Evolutionary conservation across 1,140 invertebrate genomes (phyloP).

Genomic region (Diabrotica virgifera): DNA sequence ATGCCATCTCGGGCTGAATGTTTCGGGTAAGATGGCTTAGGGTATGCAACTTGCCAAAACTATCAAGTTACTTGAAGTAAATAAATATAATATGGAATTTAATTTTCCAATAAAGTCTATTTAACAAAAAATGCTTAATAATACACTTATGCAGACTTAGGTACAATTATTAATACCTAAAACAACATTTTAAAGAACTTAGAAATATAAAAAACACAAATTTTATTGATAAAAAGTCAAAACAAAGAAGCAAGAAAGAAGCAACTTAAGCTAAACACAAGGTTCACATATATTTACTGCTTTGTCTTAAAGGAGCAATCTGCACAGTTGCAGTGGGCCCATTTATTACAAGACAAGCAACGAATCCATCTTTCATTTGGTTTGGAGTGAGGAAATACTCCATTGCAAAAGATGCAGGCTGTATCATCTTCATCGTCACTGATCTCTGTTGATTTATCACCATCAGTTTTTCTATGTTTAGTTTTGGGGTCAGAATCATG

Average conservation of each 20-base stretch:
- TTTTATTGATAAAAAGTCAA: not conserved
- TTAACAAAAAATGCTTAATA: too few species aligned
- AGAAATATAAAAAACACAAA: not conserved
- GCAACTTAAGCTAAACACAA: not conserved
- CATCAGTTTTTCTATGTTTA: not conserved
- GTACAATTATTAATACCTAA: not conserved
- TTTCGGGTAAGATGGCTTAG: too few species aligned
- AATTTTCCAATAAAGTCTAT: too few species aligned
- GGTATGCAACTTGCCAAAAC: too few species aligned
- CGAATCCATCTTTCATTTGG: constrained; percentile 9
- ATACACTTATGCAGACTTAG: not conserved
- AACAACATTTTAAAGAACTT: not conserved
- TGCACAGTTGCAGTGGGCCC: constrained; percentile 4
- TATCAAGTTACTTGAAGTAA: too few species aligned
- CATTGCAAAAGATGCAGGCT: constrained; percentile 9
- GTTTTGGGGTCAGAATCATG: not conserved
- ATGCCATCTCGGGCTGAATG: too few species aligned
- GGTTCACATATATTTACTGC: constrained; percentile 9
- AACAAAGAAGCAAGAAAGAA: not conserved
- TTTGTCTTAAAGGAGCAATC: not conserved
- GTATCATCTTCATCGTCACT: too few species aligned
- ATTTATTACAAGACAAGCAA: constrained; percentile 12
- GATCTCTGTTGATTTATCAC: not conserved
- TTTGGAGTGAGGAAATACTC: constrained; percentile 8
- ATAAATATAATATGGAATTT: too few species aligned